Evolutionary conservation across 2,113 vertebrate genomes (phyloP), one percentile per base, ranked within the genome.

Genomic region (Orthonyx spaldingii): DNA sequence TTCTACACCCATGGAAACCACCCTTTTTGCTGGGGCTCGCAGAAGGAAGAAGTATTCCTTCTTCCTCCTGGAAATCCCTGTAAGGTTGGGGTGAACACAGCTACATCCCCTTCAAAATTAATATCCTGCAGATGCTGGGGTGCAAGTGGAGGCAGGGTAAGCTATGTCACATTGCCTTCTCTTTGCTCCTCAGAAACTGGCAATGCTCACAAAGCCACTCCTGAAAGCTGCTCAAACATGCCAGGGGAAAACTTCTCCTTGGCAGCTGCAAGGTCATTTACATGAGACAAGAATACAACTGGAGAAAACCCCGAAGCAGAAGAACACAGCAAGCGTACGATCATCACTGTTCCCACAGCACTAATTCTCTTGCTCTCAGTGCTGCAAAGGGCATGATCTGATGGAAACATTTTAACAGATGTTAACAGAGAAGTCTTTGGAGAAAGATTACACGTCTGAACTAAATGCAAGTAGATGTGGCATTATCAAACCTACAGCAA

Each of bases 1-100:
- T 89, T 86, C 68, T 52, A 50, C 0, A 0, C 22, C 42, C 9
- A 7, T 6, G 41, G 71, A 69, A 94, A 94, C 16, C 13, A 83
- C 81, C 49, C 7, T 27, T 76, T 61, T 70, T 70, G 55, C 39
- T 68, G 18, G 21, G 83, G 42, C 52, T 68, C 30, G 44, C 22
- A 70, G 59, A 77, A 86, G 1, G 2, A 77, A 80, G 66, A 68
- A 47, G 6, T 20, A 39, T 78, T 90, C 52, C 66, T 85, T 66
- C 81, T 81, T 93, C 87, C 82, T 46, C 28, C n/a, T 88, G 92
- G 85, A 96, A 96, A 94, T 53, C 76, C 85, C 96, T 10, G 44
- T 6, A 6, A 55, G 27, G 47, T 1, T 52, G 44, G 17, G 22
- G 33, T 39, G 8, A 50, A 33, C 1, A 1, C 1, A 49, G 66